Base-by-base conservation (phyloP, 2,797 vertebrate species). In the Lateolabrax maculatus region DNA sequence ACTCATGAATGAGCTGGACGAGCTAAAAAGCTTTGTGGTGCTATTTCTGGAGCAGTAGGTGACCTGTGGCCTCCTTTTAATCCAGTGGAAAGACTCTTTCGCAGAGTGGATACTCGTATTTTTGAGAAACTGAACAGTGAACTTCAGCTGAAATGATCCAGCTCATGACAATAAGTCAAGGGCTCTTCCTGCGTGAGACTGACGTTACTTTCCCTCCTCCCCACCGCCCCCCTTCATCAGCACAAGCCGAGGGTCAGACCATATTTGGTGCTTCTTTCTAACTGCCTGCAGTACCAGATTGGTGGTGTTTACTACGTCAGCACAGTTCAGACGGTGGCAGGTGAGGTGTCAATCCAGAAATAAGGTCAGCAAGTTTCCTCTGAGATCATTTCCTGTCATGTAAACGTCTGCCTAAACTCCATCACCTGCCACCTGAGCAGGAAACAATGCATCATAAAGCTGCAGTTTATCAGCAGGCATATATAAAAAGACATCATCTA, bases 251-350 rank as follows among this genome's bases (percentile, higher is more conserved):
- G 79, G 65, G 56, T 81, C 71, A 49, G 8, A 3, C 63, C 79
- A 48, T 78, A 62, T 37, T 52, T 58, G 81, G 76, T 9, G 67
- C 23, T 80, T 77, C 71, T 69, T 75, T 66, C 62, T 6, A 37
- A 12, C 44, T 15, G 53, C 66, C 58, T 41, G 61, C 4, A 0
- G 41, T 11, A n/a, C 51, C 82, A 86, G 77, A 80, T 48, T 74
- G 70, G 74, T 0, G 61, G 36, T 44, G 63, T 73, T 86, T 52
- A 43, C 49, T 11, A n/a, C 23, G 0, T 41, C 62, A 4, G 49
- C 1, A 64, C 48, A 29, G 70, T n/a, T 69, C 79, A 84, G 46
- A 58, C 39, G 1, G 25, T 18, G 78, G 69, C 72, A 69, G 71
- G 61, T 8, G 6, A 29, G 12, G 2, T 48, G 66, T 75, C 71